phyloP scores from a whole-genome alignment of 2,797 vertebrate genomes.

The Poeciliopsis paucimaculata region DNA sequence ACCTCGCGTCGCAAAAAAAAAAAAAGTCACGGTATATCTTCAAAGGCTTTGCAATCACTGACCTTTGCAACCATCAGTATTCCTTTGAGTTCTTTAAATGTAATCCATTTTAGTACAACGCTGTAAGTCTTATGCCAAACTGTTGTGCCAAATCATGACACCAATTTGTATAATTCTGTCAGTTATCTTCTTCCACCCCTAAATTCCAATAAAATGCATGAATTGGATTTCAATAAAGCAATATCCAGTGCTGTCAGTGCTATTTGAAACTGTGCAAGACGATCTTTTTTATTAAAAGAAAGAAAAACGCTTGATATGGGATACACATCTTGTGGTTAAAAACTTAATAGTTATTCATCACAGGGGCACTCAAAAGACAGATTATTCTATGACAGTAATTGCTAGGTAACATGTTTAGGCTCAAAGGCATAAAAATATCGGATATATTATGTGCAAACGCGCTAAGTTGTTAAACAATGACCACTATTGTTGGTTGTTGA shows the following conservation, averaged over 20 bases:
- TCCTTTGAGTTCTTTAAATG: constrained; percentile 24
- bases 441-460: constrained; percentile 28
- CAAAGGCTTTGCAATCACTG: constrained; percentile 2
- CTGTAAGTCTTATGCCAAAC: constrained; percentile 1
- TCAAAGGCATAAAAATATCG: constrained; percentile 37
- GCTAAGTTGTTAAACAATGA: constrained; percentile 58
- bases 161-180: constrained; percentile 22
- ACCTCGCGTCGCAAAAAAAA: neutral
- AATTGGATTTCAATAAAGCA: constrained; percentile 23
- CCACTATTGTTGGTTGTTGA: constrained; percentile 65
- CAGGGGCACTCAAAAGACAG: constrained; percentile 50
- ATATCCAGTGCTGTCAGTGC: constrained; percentile 29
- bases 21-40: neutral
- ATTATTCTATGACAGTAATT: constrained; percentile 71
- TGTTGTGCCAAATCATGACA: neutral
- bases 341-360: constrained; percentile 68
- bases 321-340: constrained; percentile 66
- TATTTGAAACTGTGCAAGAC: constrained; percentile 44
- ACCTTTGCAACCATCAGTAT: constrained; percentile 18
- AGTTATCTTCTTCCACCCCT: constrained; percentile 22
- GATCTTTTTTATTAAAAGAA: constrained; percentile 43
- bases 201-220: constrained; percentile 19
- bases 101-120: constrained; percentile 20
- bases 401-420: constrained; percentile 38
- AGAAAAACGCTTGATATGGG: constrained; percentile 67